Evolutionary conservation across 2,113 vertebrate genomes (phyloP).

Genomic region (Brachionichthys hirsutus): DNA sequence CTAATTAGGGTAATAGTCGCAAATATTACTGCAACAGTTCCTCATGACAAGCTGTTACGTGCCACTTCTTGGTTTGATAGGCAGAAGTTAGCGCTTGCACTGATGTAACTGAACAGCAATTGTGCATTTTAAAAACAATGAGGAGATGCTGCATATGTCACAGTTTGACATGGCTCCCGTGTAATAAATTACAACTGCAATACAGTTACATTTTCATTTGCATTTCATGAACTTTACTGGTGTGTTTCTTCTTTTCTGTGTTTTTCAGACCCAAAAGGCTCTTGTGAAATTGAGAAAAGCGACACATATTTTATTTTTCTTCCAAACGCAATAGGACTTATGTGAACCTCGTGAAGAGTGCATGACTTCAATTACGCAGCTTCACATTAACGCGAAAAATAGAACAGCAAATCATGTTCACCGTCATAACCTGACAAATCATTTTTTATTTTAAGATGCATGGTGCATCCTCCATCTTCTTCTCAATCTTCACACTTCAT

Average conservation of each 20-base stretch:
- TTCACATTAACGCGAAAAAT: constrained; percentile 60
- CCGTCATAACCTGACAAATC: constrained; percentile 68
- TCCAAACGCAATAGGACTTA: constrained; percentile 63
- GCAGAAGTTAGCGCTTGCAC: constrained; percentile 62
- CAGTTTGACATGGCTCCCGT: constrained; percentile 32
- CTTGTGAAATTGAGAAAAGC: constrained; percentile 25
- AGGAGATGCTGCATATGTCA: constrained; percentile 30
- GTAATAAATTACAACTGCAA: constrained; percentile 21
- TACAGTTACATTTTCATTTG: constrained; percentile 2
- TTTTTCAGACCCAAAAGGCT: constrained; percentile 13
- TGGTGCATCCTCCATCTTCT: constrained; percentile 54
- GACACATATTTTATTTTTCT: constrained; percentile 32
- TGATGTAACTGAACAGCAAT: constrained; percentile 59
- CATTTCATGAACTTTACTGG: constrained; percentile 7
- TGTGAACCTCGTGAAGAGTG: constrained; percentile 52
- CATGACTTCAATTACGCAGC: constrained; percentile 67
- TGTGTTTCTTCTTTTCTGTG: constrained; percentile 26
- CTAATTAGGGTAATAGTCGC: constrained; percentile 82
- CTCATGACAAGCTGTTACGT: constrained; percentile 78
- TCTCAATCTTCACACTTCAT: constrained; percentile 61
- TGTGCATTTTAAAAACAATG: constrained; percentile 48
- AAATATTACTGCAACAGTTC: constrained; percentile 82
- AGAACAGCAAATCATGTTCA: constrained; percentile 42
- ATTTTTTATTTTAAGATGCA: constrained; percentile 58
- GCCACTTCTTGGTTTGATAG: constrained; percentile 66